Evolutionary conservation across 2,888 invertebrate genomes (phyloP), one percentile per base, ranked within the genome.

Genomic region (Zaprionus bogoriensis): DNA sequence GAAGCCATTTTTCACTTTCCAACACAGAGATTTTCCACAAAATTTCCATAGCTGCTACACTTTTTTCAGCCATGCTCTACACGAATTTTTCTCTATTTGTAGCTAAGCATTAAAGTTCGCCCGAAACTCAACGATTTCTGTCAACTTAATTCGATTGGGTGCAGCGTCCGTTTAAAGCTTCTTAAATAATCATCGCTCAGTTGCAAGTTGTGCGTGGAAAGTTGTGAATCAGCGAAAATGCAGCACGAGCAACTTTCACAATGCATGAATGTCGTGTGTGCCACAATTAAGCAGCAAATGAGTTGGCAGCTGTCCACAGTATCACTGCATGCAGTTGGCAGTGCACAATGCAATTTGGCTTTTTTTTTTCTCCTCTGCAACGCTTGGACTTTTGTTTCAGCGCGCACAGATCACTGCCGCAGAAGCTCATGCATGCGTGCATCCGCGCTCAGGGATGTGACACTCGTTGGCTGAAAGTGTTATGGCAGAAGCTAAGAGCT

Each of bases 291-390:
- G 51, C 27, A 28, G 27, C 52, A 66, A 69, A 58, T 68, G 58
- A 65, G 66, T 30, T 64, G 68, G 20, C 65, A 68, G 57, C 44
- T 65, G 70, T 38, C n/a, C n/a, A n/a, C n/a, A n/a, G n/a, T n/a
- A n/a, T n/a, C n/a, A n/a, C n/a, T n/a, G n/a, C n/a, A n/a, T n/a
- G n/a, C n/a, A n/a, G n/a, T n/a, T n/a, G n/a, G n/a, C n/a, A n/a
- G n/a, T n/a, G n/a, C n/a, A n/a, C n/a, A n/a, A n/a, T n/a, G n/a
- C n/a, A n/a, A n/a, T n/a, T n/a, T n/a, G n/a, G n/a, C 30, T 30
- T 9, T 5, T 1, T 32, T 14, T n/a, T 10, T 4, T 23, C 17
- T 9, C 9, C n/a, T 17, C 4, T 44, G 6, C 17, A 23, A 58
- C 45, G 44, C 52, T 39, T 7, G 27, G 44, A 27, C 30, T 47